These are phyloP conservation scores for Limnephilus auricula DNA, from an alignment of 2,888 invertebrate genomes.

Conservation along the genomic window DNA sequence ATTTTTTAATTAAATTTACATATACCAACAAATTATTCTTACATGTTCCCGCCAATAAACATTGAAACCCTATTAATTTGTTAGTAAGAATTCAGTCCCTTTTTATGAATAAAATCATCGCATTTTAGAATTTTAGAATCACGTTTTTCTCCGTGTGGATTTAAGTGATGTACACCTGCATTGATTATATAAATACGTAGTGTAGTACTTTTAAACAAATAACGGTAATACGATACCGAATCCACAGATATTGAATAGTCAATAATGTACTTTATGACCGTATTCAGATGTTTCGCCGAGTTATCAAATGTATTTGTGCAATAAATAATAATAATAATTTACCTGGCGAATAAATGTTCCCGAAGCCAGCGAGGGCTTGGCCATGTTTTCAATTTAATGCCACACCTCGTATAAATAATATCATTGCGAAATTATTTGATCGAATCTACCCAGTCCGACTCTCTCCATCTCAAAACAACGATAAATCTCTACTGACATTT, in stretches of 20 bases:
- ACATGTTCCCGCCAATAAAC: too few species aligned
- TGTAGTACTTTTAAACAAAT: background rate
- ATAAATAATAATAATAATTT: constrained; percentile 20
- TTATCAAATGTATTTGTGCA: background rate
- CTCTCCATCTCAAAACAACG: constrained; percentile 16
- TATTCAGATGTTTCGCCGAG: background rate
- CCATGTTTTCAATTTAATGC: constrained; percentile 37
- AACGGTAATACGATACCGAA: background rate
- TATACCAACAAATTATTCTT: too few species aligned
- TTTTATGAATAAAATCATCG: too few species aligned
- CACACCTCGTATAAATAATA: constrained; percentile 51
- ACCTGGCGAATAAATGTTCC: background rate
- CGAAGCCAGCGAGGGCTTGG: constrained; percentile 26
- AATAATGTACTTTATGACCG: background rate
- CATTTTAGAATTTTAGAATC: too few species aligned
- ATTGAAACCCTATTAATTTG: too few species aligned
- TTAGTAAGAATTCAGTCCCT: too few species aligned
- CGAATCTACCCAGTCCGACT: constrained; percentile 49
- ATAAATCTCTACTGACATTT: constrained; percentile 46
- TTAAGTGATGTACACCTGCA: background rate
- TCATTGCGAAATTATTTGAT: constrained; percentile 56
- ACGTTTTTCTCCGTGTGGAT: too few species aligned
- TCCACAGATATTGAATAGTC: background rate
- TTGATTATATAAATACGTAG: background rate
- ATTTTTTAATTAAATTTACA: too few species aligned